Evolutionary conservation across 2,888 invertebrate genomes (phyloP).

Genomic region (Caradrina clavipalpis): DNA sequence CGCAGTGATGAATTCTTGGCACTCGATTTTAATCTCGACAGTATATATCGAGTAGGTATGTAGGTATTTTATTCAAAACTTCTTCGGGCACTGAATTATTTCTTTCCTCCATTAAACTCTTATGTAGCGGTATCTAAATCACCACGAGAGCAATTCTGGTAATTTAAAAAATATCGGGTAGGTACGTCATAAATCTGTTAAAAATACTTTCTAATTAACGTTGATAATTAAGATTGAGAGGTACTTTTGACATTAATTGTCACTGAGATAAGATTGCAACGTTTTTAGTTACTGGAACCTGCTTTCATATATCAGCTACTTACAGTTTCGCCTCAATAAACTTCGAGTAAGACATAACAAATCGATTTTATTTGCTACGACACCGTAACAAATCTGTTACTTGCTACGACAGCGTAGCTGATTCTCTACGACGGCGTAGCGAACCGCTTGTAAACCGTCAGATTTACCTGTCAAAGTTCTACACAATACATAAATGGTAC

Average conservation of each 20-base stretch:
- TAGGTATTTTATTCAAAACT: not conserved
- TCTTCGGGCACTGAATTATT: not conserved
- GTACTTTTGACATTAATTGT: too few species aligned
- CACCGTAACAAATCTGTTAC: slow-evolving; percentile 22
- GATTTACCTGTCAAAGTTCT: not conserved
- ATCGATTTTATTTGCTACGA: slow-evolving; percentile 6
- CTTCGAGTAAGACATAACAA: not conserved
- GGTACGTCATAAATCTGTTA: too few species aligned
- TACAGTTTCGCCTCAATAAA: too few species aligned
- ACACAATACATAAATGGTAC: not conserved
- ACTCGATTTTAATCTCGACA: slow-evolving; percentile 41
- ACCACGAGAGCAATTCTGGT: too few species aligned
- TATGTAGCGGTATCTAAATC: too few species aligned
- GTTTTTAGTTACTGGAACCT: too few species aligned
- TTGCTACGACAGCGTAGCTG: slow-evolving; percentile 33
- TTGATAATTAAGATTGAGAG: too few species aligned
- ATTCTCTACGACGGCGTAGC: slow-evolving; percentile 29
- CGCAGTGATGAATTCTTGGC: slow-evolving; percentile 48
- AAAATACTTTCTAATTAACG: too few species aligned
- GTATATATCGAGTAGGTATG: slow-evolving; percentile 13
- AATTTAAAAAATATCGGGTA: too few species aligned
- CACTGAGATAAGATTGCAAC: too few species aligned
- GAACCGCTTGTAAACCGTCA: too few species aligned
- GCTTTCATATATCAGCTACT: too few species aligned
- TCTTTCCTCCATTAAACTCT: not conserved